Evolutionary conservation across 2,888 invertebrate species (phyloP).

Genomic region (Dascillus cervinus): DNA sequence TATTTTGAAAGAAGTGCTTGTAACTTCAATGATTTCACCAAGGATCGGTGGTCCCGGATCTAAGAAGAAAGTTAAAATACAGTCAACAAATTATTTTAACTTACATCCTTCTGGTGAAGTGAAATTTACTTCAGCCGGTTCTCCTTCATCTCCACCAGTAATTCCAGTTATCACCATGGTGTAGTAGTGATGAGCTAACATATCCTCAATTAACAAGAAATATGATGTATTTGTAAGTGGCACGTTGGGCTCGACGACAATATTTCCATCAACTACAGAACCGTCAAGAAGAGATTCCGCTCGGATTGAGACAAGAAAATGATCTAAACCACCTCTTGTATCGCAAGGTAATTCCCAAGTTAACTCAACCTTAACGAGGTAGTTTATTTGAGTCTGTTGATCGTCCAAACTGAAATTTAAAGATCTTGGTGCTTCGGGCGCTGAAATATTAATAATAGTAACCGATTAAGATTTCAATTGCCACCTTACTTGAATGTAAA

Average conservation of each 20-base stretch:
- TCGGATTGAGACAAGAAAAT: not conserved
- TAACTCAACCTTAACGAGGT: not conserved
- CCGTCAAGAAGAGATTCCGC: not conserved
- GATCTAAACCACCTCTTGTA: not conserved
- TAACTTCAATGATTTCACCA: not conserved
- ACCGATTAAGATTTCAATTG: not conserved
- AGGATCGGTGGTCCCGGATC: not conserved
- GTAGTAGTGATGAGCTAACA: not conserved
- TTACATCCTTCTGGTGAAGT: not conserved
- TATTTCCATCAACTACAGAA: not conserved
- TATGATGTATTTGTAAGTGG: not conserved
- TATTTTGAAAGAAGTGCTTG: not conserved
- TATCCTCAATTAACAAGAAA: not conserved
- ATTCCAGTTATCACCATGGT: not conserved
- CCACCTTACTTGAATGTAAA: not conserved
- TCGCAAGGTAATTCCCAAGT: not conserved
- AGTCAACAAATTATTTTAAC: not conserved
- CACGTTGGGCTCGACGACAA: not conserved
- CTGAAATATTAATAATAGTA: not conserved
- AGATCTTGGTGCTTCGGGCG: not conserved
- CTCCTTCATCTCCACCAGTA: not conserved
- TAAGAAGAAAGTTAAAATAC: not conserved
- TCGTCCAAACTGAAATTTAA: not conserved
- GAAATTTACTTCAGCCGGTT: not conserved
- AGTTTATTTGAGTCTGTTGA: not conserved